A percentile compares a stretch with the other conserved stretches of the same genome.
Conservation (phyloP, 2,797 vertebrate genomes). For the Epinephelus awoara region DNA sequence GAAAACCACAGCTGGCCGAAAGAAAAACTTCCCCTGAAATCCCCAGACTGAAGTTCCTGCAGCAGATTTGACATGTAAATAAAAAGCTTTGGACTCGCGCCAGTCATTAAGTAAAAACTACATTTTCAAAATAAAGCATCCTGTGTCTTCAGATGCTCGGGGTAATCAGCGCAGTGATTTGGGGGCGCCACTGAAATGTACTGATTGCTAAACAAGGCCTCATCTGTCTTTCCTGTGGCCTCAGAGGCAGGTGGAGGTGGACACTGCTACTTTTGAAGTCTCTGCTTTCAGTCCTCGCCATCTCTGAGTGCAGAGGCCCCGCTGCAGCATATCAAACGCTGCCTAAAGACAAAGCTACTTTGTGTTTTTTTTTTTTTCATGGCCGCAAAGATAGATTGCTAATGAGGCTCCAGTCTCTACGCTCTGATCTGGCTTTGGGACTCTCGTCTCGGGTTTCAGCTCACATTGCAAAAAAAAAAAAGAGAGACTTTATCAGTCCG, state of each 20-base stretch:
- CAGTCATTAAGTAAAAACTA: constrained; percentile 1
- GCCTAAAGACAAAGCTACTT: constrained; percentile 73
- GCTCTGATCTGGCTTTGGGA: constrained; percentile 67
- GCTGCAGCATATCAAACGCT: constrained; percentile 72
- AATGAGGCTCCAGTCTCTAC: constrained; percentile 68
- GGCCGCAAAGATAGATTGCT: constrained; percentile 67
- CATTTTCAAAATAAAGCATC: constrained; percentile 7
- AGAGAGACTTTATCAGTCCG: constrained; percentile 50
- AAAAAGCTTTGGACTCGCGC: constrained; percentile 21
- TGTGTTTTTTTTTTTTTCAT: constrained; percentile 56
- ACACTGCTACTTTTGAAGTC: constrained; percentile 75
- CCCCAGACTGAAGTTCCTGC: constrained; percentile 31
- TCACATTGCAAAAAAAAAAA: constrained; percentile 41
- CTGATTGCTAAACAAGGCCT: constrained; percentile 52
- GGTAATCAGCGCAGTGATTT: constrained; percentile 19
- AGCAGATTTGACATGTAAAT: constrained; percentile 16
- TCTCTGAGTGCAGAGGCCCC: constrained; percentile 59
- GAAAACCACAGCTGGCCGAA: constrained; percentile 48
- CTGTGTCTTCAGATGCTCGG: neutral
- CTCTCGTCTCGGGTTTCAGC: constrained; percentile 69
- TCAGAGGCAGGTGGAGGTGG: constrained; percentile 67
- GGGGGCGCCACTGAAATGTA: constrained; percentile 10
- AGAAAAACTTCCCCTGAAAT: constrained; percentile 60
- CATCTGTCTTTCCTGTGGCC: constrained; percentile 52
- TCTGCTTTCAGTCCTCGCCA: constrained; percentile 68